Evolutionary conservation across 2,888 invertebrate species (phyloP).

Genomic region (Lasioglossum lativentre): DNA sequence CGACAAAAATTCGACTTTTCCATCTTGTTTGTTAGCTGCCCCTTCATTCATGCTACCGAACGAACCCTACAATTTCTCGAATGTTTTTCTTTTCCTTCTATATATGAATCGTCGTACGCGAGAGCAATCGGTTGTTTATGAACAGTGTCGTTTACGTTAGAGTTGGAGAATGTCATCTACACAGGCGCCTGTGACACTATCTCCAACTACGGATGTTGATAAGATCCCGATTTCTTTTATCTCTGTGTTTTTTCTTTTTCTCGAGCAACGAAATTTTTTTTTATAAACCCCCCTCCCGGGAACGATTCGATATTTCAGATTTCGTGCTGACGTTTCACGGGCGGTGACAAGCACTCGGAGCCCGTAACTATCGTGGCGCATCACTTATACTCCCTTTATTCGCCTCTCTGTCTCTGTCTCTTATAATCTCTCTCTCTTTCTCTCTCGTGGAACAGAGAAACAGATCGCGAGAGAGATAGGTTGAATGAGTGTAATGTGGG

Average conservation of each 20-base stretch:
- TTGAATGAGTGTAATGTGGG: conserved; percentile 2
- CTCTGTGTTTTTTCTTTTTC: background rate
- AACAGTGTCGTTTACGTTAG: conserved; percentile 10
- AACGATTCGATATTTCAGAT: conserved; percentile 52
- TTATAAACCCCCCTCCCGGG: background rate
- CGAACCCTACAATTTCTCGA: conserved; percentile 27
- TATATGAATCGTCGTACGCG: background rate
- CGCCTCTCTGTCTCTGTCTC: conserved; percentile 28
- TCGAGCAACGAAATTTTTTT: conserved; percentile 8
- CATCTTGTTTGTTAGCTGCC: conserved; percentile 63
- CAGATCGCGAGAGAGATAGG: conserved; percentile 8
- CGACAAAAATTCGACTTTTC: conserved; percentile 51
- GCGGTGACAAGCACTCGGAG: conserved; percentile 72
- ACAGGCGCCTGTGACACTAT: conserved; percentile 18
- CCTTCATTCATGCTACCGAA: conserved; percentile 22
- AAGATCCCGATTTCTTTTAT: conserved; percentile 23
- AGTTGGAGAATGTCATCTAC: conserved; percentile 18
- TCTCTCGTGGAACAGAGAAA: background rate
- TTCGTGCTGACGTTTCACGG: conserved; percentile 72
- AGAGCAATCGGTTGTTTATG: conserved; percentile 40
- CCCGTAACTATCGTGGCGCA: conserved; percentile 70
- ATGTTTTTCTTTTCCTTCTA: conserved; percentile 1
- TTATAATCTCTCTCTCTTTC: background rate
- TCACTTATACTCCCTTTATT: conserved; percentile 62
- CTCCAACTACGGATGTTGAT: conserved; percentile 23